Evolutionary conservation across 2,797 vertebrate species (phyloP), one percentile per base, ranked within the genome.

Genomic region (Gymnothorax javanicus): DNA sequence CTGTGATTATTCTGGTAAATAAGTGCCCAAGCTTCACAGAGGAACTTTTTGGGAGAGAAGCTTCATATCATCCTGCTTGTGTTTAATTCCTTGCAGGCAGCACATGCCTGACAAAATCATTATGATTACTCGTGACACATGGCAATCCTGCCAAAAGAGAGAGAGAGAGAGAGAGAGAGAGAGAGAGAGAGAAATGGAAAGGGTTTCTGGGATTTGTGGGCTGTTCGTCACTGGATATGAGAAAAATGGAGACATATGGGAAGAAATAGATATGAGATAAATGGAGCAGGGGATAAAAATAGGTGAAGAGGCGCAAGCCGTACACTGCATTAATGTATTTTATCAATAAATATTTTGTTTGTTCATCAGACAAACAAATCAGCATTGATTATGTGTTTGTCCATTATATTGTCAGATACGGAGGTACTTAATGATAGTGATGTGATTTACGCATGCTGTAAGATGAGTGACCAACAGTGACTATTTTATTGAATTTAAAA

Each of bases 181-280:
- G 59, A 62, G 59, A 62, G 13, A 62, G 59, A 62, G 59, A 4
- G 7, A 60, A 15, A 60, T 11, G 11, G 59, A 60, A 15, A 12
- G 59, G 20, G 59, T 94, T 95, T 94, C 93, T 94, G 94, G 95
- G 96, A 96, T 96, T 94, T 95, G 93, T 95, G 94, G 69, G 87
- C 95, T 95, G 94, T 96, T 96, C 96, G 95, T 96, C 95, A 95
- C 94, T 94, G 93, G 94, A 93, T 92, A 91, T 81, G 91, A 92
- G 94, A 91, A 95, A 96, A 96, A 94, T 95, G 94, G 94, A 96
- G 96, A 94, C 95, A 96, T 95, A 96, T 96, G 95, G 90, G 82
- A 88, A 86, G 90, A 86, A 89, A 89, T 89, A 88, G 89, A 87
- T 56, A 75, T 82, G 77, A 57, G 85, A 92, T 87, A 90, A 88